phyloP scores from a whole-genome alignment of 2,888 invertebrate species.

The Argyra leucocephala region DNA sequence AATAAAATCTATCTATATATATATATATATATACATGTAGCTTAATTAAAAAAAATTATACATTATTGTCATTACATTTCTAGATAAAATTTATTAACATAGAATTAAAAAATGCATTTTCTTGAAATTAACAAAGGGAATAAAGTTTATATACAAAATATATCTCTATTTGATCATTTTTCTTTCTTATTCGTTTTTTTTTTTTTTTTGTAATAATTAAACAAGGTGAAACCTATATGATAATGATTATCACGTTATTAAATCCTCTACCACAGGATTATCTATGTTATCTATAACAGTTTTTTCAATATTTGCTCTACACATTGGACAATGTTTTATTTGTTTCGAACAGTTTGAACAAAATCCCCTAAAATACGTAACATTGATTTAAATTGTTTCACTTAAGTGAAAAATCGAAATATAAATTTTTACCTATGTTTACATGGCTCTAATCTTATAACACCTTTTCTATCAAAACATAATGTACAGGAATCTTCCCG shows the following conservation, averaged over 20 bases:
- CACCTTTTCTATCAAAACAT: conserved; percentile 73
- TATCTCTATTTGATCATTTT: background rate
- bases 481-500: conserved; percentile 77
- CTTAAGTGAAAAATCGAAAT: background rate
- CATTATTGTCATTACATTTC: background rate
- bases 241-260: conserved; percentile 22
- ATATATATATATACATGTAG: no score
- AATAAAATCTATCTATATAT: no score
- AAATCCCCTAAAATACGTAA: conserved; percentile 58
- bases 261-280: conserved; percentile 24
- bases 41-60: background rate
- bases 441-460: conserved; percentile 68
- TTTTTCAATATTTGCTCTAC: conserved; percentile 48
- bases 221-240: background rate
- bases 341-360: conserved; percentile 70
- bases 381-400: background rate
- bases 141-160: background rate
- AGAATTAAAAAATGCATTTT: conserved; percentile 2
- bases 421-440: conserved; percentile 63
- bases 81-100: conserved; percentile 4
- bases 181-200: background rate
- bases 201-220: background rate
- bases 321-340: conserved; percentile 78
- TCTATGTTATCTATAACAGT: conserved; percentile 29
- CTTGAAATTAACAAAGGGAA: background rate